Percentiles rank a stretch among this genome's conserved stretches.
phyloP scores from a whole-genome alignment of 2,888 invertebrate genomes.

The Bombylius discolor region DNA sequence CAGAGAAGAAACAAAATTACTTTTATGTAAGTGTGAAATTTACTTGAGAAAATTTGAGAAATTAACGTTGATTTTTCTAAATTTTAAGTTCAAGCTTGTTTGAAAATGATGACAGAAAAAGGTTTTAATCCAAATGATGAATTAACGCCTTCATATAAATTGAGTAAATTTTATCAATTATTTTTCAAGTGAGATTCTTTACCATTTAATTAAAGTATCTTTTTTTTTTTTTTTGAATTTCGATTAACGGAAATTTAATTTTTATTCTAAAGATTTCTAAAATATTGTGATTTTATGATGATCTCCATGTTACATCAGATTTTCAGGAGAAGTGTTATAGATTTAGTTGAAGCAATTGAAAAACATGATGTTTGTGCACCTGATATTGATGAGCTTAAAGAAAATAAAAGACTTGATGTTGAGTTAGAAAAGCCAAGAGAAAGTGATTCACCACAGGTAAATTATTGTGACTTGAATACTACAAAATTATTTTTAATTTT shows the following conservation, averaged over 20 bases:
- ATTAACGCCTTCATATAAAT: conserved; percentile 39
- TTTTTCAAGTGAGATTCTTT: conserved; percentile 52
- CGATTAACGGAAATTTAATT: not conserved
- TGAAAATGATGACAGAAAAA: conserved; percentile 55
- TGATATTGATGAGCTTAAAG: conserved; percentile 34
- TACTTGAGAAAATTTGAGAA: not conserved
- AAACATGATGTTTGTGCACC: conserved; percentile 43
- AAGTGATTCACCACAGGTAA: conserved; percentile 38
- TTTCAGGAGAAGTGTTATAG: conserved; percentile 47
- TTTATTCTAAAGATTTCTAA: conserved; percentile 46
- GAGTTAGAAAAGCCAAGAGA: conserved; percentile 40
- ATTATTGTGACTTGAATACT: conserved; percentile 19
- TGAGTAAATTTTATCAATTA: conserved; percentile 61
- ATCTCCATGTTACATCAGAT: conserved; percentile 54
- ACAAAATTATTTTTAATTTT: not conserved
- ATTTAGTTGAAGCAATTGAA: conserved; percentile 43
- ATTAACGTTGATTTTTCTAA: not conserved
- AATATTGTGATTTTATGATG: conserved; percentile 56
- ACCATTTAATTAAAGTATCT: conserved; percentile 1
- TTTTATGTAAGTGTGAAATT: conserved; percentile 40
- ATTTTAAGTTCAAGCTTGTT: conserved; percentile 47
- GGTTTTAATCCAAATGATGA: conserved; percentile 70
- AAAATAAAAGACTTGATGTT: conserved; percentile 36
- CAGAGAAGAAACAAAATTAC: conserved; percentile 41
- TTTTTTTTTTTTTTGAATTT: not conserved